Conservation (phyloP, 2,797 vertebrate species). For the Pteropus rufus region DNA sequence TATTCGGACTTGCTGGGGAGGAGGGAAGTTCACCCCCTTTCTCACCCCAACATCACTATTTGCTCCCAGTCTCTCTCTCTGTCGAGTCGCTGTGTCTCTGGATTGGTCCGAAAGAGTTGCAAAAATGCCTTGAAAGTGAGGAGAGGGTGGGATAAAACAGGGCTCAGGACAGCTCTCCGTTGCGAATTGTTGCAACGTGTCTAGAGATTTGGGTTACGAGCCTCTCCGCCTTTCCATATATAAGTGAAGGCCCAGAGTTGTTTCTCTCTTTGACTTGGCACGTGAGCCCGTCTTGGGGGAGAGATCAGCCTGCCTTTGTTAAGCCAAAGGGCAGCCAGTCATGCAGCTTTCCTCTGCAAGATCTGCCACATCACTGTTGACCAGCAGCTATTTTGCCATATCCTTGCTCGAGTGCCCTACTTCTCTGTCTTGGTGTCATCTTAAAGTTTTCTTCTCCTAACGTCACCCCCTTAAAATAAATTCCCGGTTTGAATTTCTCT, state of each 20-base stretch:
- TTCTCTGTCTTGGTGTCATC: background rate
- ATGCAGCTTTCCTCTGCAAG: slow-evolving; percentile 64
- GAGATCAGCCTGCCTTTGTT: slow-evolving; percentile 79
- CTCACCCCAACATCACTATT: background rate
- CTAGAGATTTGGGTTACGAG: background rate
- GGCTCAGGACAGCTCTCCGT: slow-evolving; percentile 19
- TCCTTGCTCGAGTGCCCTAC: background rate
- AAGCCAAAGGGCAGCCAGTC: slow-evolving; percentile 71
- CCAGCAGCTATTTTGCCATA: slow-evolving; percentile 54
- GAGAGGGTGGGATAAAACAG: slow-evolving; percentile 38
- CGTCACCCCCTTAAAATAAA: background rate
- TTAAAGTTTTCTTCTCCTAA: slow-evolving; percentile 45
- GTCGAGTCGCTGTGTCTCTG: background rate
- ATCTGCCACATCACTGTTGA: slow-evolving; percentile 53
- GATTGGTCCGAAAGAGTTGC: slow-evolving; percentile 59
- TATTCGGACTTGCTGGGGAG: slow-evolving; percentile 37
- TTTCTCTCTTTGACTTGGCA: slow-evolving; percentile 71
- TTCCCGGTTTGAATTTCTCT: background rate
- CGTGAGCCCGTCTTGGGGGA: slow-evolving; percentile 66
- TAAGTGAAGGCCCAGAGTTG: slow-evolving; percentile 23
- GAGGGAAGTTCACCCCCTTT: background rate
- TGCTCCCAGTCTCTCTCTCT: background rate
- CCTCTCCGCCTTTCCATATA: background rate
- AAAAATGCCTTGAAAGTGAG: slow-evolving; percentile 59
- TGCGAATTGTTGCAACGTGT: background rate